Conservation (phyloP, 2,888 invertebrate species). For the Pteria penguin region DNA sequence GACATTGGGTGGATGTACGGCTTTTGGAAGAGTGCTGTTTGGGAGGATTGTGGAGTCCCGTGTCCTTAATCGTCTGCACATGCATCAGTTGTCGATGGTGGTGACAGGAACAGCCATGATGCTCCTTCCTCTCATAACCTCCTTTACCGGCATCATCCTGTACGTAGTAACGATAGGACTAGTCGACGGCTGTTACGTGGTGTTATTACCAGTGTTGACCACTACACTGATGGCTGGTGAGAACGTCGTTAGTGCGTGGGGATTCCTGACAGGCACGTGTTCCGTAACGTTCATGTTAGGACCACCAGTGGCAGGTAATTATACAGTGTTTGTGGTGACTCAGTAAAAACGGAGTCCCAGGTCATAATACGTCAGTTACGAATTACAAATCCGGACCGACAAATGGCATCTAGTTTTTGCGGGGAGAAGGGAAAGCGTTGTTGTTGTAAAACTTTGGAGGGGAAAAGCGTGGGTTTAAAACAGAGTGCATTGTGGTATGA, state of each 20-base stretch:
- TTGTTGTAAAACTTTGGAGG: no score
- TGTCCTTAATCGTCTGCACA: slow-evolving; percentile 64
- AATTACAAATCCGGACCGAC: no score
- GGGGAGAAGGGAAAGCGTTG: no score
- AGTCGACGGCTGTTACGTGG: slow-evolving; percentile 73
- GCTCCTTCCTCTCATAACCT: slow-evolving; percentile 66
- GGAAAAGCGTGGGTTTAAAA: no score
- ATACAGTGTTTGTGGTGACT: no score
- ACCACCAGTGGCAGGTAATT: slow-evolving; percentile 71
- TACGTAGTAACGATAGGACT: slow-evolving; percentile 64
- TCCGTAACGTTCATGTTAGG: slow-evolving; percentile 71
- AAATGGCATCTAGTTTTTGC: no score
- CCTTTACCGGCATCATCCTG: slow-evolving; percentile 57
- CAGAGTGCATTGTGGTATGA: no score
- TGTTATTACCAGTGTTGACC: slow-evolving; percentile 69
- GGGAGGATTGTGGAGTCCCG: slow-evolving; percentile 67
- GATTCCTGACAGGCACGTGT: slow-evolving; percentile 64
- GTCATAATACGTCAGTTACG: no score
- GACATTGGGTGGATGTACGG: slow-evolving; percentile 67
- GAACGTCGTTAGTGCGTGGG: slow-evolving; percentile 69
- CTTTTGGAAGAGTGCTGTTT: slow-evolving; percentile 66
- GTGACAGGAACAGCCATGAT: slow-evolving; percentile 67
- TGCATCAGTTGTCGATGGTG: slow-evolving; percentile 73
- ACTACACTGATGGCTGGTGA: slow-evolving; percentile 61
- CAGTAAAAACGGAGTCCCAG: no score